These are phyloP conservation scores for Hippotragus niger DNA, from an alignment of 2,113 vertebrate species.

Conservation along the genomic window DNA sequence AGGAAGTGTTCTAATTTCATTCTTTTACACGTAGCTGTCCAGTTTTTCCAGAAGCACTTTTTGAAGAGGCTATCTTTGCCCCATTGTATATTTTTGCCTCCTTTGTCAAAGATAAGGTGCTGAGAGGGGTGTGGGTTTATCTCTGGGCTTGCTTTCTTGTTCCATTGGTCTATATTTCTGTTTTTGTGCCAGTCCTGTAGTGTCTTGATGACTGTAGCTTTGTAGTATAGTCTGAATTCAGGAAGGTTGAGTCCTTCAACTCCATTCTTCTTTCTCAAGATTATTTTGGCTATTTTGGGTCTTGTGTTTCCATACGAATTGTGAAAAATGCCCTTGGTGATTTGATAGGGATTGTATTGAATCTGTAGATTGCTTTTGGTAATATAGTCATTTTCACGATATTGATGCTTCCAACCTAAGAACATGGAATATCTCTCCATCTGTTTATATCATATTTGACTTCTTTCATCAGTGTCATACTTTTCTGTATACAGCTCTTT, in stretches of 20 bases:
- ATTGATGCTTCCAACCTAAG: neutral
- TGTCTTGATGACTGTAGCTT: neutral
- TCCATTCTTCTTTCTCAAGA: neutral
- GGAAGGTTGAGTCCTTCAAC: neutral
- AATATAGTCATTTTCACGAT: neutral
- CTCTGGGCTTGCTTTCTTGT: neutral
- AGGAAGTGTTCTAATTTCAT: neutral
- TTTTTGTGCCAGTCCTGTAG: neutral
- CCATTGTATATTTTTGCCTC: neutral
- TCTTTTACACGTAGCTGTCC: neutral
- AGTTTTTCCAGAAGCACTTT: neutral
- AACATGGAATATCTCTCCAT: neutral
- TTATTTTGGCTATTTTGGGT: neutral
- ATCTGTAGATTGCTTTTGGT: neutral
- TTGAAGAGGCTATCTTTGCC: neutral
- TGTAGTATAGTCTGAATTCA: neutral
- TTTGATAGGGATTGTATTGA: neutral
- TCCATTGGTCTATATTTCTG: neutral
- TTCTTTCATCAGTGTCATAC: neutral
- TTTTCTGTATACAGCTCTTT: neutral
- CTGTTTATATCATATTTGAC: neutral
- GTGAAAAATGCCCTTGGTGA: neutral
- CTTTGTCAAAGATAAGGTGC: neutral
- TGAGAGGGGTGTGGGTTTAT: neutral
- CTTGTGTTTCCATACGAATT: neutral